Base-by-base conservation (phyloP, 2,888 invertebrate species). In the Phlogophora meticulosa region DNA sequence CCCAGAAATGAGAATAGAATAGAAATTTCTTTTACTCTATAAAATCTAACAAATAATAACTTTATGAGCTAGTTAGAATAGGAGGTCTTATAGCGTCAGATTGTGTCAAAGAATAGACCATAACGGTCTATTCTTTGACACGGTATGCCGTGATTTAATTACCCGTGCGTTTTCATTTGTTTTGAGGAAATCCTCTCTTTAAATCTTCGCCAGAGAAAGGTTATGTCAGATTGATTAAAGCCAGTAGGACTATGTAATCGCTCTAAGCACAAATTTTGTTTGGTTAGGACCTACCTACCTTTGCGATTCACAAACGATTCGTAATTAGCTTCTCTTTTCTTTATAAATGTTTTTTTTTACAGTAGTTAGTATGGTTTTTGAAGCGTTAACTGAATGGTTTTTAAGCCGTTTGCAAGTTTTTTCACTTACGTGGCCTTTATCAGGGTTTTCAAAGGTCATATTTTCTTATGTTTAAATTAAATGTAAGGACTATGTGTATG, bases 281-380 rank as follows among this genome's bases (percentile, higher is more conserved):
- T 60, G 20, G 20, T 48, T 60, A 59, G 61, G 72, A 71, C 38
- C 3, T 38, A 32, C 36, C 28, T 17, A 56, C 15, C n/a, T 56
- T 38, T 13, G n/a, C n/a, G n/a, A n/a, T 71, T 48, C 17, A 20
- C n/a, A 42, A 46, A 20, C 11, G 24, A 71, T 59, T 34, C 20
- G 2, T 59, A 71, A 48, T 46, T 46, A 57, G 7, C 13, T 17
- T n/a, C 4, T 38, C 11, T 11, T 36, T 57, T 34, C 22, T 34
- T 70, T 69, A 20, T 20, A 1, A 20, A 45, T 2, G 9, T n/a
- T 32, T 15, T 22, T 36, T 17, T 38, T 28, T 63, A n/a, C 4
- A 17, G 5, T 10, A 4, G 10, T 15, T 0, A 0, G 7, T 7
- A 5, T 15, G 1, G 11, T 17, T n/a, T 4, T 3, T 32, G 15